phyloP scores from a whole-genome alignment of 1,140 invertebrate genomes.

The Laupala kohalensis region DNA sequence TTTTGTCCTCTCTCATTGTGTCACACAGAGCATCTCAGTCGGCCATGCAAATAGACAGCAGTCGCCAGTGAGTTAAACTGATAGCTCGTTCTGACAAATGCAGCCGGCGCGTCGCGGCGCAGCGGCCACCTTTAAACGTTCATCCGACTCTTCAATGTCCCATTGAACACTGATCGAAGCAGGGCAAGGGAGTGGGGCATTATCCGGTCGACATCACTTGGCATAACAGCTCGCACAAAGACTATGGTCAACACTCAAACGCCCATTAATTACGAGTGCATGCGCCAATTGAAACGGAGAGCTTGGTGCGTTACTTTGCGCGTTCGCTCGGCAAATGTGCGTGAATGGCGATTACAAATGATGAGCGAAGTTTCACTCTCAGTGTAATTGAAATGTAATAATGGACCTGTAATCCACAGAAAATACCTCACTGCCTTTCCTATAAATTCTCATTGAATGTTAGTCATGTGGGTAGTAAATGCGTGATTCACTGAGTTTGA shows the following conservation, averaged over 20 bases:
- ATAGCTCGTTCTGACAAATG: background rate
- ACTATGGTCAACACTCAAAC: background rate
- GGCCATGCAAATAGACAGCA: background rate
- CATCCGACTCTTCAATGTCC: background rate
- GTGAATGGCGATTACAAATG: no score
- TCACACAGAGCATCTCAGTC: background rate
- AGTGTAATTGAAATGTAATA: no score
- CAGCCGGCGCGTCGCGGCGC: background rate
- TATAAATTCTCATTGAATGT: no score
- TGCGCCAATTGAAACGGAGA: background rate
- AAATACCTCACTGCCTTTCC: no score
- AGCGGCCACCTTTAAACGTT: background rate
- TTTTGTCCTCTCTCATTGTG: background rate
- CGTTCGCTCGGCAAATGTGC: no score
- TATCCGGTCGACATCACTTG: background rate
- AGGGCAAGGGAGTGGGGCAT: background rate
- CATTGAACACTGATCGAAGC: background rate
- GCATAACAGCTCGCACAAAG: background rate
- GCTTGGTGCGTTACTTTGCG: background rate
- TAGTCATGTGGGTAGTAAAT: no score
- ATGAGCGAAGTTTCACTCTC: no score
- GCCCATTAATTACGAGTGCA: background rate
- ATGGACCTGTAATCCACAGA: no score
- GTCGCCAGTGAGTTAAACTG: background rate
- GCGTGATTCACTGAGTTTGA: no score